Base-by-base conservation (phyloP, 2,797 vertebrate genomes). In the Aphelocoma californica region DNA sequence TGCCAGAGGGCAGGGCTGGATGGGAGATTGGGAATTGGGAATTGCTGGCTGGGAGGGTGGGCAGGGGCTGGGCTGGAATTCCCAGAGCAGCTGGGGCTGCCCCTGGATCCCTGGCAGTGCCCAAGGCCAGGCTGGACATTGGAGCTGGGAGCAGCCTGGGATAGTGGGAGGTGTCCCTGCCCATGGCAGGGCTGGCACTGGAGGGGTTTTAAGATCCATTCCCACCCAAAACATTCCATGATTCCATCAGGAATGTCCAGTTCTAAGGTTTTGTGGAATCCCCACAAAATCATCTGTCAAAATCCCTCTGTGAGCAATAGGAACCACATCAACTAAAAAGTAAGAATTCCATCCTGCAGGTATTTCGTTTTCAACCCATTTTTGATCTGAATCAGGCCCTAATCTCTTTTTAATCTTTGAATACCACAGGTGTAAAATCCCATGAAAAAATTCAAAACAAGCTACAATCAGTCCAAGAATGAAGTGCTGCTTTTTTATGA, bases 331-430 rank as follows among this genome's bases (percentile, higher is more conserved):
- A 18, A 24, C 36, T 9, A 5, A 42, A 40, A 62, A 50, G 34
- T 2, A 5, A 17, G 12, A 28, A 50, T 71, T 87, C 28, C 51
- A 4, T 50, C 44, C 67, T 13, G 12, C 23, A 31, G 28, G 16
- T 31, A 7, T 4, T 71, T 48, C 1, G 0, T 17, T 86, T 58
- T 18, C 32, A 18, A 7, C 28, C 36, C 9, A 1, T 26, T 45
- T 40, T 45, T 34, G 3, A 25, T 29, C 38, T 47, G 20, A 70
- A 44, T 28, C 29, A 28, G 36, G 21, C 36, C 56, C 44, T 21
- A 3, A 23, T 19, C 4, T 32, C 24, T 12, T n/a, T 45, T 45
- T 32, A 12, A 21, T 19, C 10, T 38, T 78, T 15, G 12, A 58
- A 34, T 58, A 14, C 48, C 25, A 6, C 26, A 75, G 36, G 70